Base-by-base conservation (phyloP, 2,888 invertebrate genomes). In the Leucophora obtusa region DNA sequence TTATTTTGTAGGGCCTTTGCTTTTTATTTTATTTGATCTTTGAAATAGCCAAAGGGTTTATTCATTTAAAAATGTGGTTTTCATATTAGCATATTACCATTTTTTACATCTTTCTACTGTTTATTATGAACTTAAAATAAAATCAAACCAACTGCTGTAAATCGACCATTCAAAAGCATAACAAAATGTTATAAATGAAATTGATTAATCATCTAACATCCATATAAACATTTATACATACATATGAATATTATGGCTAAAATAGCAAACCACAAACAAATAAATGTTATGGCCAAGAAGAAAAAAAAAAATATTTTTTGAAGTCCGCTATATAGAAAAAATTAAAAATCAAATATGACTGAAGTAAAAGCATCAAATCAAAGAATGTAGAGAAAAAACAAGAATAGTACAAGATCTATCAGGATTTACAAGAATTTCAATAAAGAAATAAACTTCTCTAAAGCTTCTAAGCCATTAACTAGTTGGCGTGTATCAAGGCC, bases 401-500 rank as follows among this genome's bases (percentile, higher is more conserved):
- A 47, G n/a, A n/a, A 47, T 47, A 47, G 6, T 66, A 59, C 53
- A 24, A 72, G 51, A 77, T 77, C 58, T 70, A 70, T 60, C 60
- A 70, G 65, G 60, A 74, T 70, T 74, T 58, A 43, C 11, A 75
- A 71, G 43, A 71, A 68, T 68, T 66, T 66, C 50, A 79, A 68
- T 80, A 71, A 62, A 71, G 75, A 75, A 79, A 66, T 65, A 70
- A 53, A 58, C 5, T 59, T 54, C 21, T 15, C 28, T 66, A 60
- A 69, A 50, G n/a, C 38, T 58, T 58, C 7, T 59, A 71, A 71
- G 18, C 66, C 58, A 65, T 66, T 71, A 71, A 80, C 56, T 80
- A 58, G 71, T 70, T 80, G 77, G 69, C 73, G 69, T 81, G 24
- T 70, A 81, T 77, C 81, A 81, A 81, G 81, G 77, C 77, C 77